A percentile compares a stretch with the other conserved stretches of the same genome.
Evolutionary conservation across 2,113 vertebrate genomes (phyloP).

Genomic region (Potamarius usumacintae): DNA sequence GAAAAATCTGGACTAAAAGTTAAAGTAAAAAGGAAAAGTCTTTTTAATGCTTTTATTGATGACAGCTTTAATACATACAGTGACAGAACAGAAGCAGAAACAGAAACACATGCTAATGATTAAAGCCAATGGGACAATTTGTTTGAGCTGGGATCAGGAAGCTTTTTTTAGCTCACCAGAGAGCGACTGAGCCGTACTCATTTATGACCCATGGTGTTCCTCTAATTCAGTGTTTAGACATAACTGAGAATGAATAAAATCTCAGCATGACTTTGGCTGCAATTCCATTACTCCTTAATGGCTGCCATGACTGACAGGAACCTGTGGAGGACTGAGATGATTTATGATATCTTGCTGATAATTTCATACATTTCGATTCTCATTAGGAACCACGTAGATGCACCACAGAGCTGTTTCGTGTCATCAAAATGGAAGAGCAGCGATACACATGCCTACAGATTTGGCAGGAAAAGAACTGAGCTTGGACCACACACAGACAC

Average conservation of each 20-base stretch:
- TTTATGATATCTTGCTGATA: constrained; percentile 18
- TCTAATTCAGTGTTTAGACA: constrained; percentile 16
- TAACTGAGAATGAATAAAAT: constrained; percentile 12
- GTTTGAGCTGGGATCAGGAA: constrained; percentile 19
- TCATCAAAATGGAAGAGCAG: constrained; percentile 2
- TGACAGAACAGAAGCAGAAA: not conserved
- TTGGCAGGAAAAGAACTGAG: constrained; percentile 26
- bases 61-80: not conserved
- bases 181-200: not conserved
- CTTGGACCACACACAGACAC: constrained; percentile 54
- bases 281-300: constrained; percentile 4
- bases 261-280: not conserved
- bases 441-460: not conserved
- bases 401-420: not conserved
- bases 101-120: constrained; percentile 18
- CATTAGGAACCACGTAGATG: constrained; percentile 13
- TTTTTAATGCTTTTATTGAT: not conserved
- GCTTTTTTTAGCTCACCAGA: constrained; percentile 11
- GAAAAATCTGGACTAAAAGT: not conserved
- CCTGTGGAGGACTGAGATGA: constrained; percentile 1
- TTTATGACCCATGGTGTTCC: constrained; percentile 2
- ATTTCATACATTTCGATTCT: constrained; percentile 16
- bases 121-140: constrained; percentile 30
- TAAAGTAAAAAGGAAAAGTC: no score
- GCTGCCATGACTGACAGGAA: constrained; percentile 4